A percentile compares a stretch with the other conserved stretches of the same genome.
Conservation (phyloP, 2,113 vertebrate species). For the Burhinus oedicnemus region DNA sequence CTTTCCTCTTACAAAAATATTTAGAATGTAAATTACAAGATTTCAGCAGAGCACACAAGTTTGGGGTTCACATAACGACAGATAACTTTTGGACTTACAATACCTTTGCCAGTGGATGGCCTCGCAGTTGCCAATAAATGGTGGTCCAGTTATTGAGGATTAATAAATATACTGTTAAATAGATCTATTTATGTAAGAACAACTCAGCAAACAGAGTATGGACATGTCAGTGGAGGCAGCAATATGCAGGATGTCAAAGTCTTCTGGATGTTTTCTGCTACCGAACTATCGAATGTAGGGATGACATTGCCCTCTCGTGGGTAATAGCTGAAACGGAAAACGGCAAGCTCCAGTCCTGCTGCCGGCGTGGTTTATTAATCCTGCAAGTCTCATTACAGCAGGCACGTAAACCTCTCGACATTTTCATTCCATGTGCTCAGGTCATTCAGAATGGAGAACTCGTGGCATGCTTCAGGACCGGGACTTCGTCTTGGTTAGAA, state of each 20-base stretch:
- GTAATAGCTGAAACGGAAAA: not conserved
- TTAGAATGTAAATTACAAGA: not conserved
- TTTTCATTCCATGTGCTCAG: not conserved
- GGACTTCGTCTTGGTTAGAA: not conserved
- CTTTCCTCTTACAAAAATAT: not conserved
- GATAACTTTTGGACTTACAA: not conserved
- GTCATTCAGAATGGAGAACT: not conserved
- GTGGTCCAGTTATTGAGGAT: not conserved
- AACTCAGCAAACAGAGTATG: not conserved
- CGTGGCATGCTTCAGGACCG: accelerated
- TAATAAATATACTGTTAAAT: not conserved
- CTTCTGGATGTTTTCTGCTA: not conserved
- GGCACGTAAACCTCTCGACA: not conserved
- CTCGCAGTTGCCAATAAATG: not conserved
- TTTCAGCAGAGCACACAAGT: not conserved
- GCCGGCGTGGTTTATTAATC: not conserved
- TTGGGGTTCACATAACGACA: not conserved
- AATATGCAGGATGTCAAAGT: too few species aligned
- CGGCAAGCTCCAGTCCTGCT: not conserved
- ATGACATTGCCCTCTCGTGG: constrained; percentile 68
- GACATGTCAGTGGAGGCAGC: not conserved
- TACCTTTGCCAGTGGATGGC: not conserved
- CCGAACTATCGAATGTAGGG: not conserved
- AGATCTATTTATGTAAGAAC: not conserved
- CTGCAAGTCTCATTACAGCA: not conserved